Evolutionary conservation across 2,888 invertebrate species (phyloP), one percentile per base, ranked within the genome.

Genomic region (Ectobius pallidus): DNA sequence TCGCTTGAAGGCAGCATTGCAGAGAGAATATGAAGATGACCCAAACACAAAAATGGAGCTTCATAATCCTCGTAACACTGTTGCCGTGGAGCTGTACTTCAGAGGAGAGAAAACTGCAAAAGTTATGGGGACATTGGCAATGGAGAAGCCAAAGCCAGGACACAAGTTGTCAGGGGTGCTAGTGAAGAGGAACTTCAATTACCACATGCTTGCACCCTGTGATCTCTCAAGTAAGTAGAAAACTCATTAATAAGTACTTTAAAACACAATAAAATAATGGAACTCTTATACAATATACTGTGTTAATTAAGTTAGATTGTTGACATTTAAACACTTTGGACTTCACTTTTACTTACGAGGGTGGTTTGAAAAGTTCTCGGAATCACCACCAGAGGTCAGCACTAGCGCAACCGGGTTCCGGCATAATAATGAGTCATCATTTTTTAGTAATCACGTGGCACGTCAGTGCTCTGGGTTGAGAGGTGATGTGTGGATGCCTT

Each of bases 71-170:
- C 86, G 95, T 32, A 99, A 99, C 84, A 98, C 98, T 3, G 95
- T 96, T 75, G 91, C 91, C 0, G 95, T 99, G 0, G 91, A 95
- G 78, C 88, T 99, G 71, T 93, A 96, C 80, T 99, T 99, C 85
- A 86, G 97, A 52, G 99, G 99, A 27, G 99, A 99, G 83, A 99
- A 98, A 85, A 97, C 96, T 2, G 99, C 99, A 2, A 99, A 99
- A 87, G 97, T 92, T 63, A 97, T 99, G 91, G 99, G 99, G 0
- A 88, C 90, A 1, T 84, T 99, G 75, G 99, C 99, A 0, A 87
- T 94, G 79, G 90, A 92, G 68, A 89, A 90, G 58, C 95, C 97
- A 0, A 88, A 88, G 77, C 89, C 94, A 0, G 93, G 92, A 16
- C 89, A 91, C 73, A 87, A 88, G 74, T 84, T 99, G 3, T 95